Base-by-base conservation (phyloP, 2,888 invertebrate genomes). In the Neoaliturus tenellus region DNA sequence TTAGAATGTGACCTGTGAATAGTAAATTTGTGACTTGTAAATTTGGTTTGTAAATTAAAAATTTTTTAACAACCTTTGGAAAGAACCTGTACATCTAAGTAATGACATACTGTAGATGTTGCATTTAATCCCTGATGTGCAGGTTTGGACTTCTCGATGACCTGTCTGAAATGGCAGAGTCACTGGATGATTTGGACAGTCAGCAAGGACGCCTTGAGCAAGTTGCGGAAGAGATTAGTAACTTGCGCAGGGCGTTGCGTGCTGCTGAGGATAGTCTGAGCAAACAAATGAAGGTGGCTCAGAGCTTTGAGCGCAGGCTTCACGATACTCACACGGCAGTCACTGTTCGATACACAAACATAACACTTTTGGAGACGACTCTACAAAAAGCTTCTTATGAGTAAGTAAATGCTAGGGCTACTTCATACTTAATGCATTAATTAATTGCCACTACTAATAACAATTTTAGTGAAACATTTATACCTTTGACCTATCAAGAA, bases 151-250 rank as follows among this genome's bases (percentile, higher is more conserved):
- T 62, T 28, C 31, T 62, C 28, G 62, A 62, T 20, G 62, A 62
- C 17, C 28, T 62, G 62, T 62, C 62, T 3, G 62, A 62, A 31
- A 62, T 62, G 62, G 31, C 62, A 12, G 62, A 62, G 62, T 25
- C 62, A 14, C 28, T 62, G 62, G 62, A 62, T 28, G 62, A 62
- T 0, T 17, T 62, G 62, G 62, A 62, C 62, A 14, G 62, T 10
- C 62, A 62, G 12, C 62, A 62, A 31, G 28, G 62, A 0, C 25
- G 62, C 8, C 31, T 62, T 28, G 62, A 62, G 62, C 62, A 62
- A 17, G 62, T 31, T 6, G 62, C 31, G 12, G 62, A 14, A 17
- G 62, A 62, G 28, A 62, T 62, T 17, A 62, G 62, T 31, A 31
- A 2, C 4, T 17, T 62, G 62, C 62, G 62, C 28, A 28, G 31